Conservation (phyloP, 2,797 vertebrate species). For the Aselliscus stoliczkanus region DNA sequence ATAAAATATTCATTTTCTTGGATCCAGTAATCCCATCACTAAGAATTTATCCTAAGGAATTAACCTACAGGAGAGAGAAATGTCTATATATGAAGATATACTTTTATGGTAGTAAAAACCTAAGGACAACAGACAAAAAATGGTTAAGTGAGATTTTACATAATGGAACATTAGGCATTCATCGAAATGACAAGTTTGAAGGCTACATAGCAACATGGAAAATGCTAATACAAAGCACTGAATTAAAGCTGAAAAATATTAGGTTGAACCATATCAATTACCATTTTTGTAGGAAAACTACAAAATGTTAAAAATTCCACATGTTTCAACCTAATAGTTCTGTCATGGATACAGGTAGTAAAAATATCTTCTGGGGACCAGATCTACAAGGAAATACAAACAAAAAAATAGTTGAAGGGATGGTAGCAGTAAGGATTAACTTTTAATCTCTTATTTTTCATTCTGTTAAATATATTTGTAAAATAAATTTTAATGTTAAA, state of each 20-base stretch:
- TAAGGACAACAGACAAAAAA: neutral
- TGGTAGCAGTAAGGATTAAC: neutral
- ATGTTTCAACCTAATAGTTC: neutral
- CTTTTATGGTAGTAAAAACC: neutral
- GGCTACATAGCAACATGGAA: neutral
- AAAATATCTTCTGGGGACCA: neutral
- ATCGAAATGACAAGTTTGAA: neutral
- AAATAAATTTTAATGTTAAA: slow-evolving; percentile 12
- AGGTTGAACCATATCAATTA: neutral
- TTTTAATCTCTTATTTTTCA: neutral
- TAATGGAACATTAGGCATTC: neutral
- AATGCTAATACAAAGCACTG: neutral
- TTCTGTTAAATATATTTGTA: neutral
- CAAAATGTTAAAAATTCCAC: neutral
- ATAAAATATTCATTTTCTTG: slow-evolving; percentile 22
- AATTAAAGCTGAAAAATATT: neutral
- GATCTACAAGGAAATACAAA: neutral
- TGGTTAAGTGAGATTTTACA: neutral
- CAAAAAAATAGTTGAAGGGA: neutral
- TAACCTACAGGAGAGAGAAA: neutral
- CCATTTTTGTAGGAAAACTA: neutral
- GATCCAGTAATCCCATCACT: neutral
- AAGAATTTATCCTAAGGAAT: neutral
- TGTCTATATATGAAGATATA: neutral
- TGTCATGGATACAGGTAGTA: neutral